phyloP scores from a whole-genome alignment of 2,888 invertebrate genomes.

The Linnaemya tessellans region DNA sequence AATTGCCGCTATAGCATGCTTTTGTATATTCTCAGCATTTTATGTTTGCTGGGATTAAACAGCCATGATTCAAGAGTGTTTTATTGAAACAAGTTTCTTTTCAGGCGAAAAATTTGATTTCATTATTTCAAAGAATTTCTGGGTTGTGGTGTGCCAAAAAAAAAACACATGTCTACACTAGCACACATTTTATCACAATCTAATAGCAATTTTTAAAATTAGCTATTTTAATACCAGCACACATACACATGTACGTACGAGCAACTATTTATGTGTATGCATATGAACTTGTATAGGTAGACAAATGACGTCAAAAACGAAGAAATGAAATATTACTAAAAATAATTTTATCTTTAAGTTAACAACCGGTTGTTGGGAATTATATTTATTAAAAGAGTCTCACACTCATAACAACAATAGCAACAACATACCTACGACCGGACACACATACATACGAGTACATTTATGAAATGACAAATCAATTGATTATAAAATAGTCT shows the following conservation, averaged over 20 bases:
- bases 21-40: not conserved
- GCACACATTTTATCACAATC: not conserved
- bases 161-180: conserved; percentile 1
- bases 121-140: conserved; percentile 33
- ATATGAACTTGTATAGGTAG: not conserved
- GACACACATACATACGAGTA: too few species aligned
- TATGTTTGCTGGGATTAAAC: conserved; percentile 22
- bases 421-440: conserved; percentile 39
- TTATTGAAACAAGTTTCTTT: conserved; percentile 26
- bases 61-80: not conserved
- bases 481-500: conserved; percentile 64
- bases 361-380: conserved; percentile 28
- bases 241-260: not conserved
- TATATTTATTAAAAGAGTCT: conserved; percentile 7
- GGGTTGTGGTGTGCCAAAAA: conserved; percentile 38
- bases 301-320: conserved; percentile 40
- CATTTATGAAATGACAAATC: conserved; percentile 56
- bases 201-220: not conserved
- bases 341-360: conserved; percentile 27
- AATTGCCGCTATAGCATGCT: not conserved
- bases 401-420: conserved; percentile 25
- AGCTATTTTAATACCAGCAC: not conserved
- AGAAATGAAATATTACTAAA: conserved; percentile 20
- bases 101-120: conserved; percentile 28
- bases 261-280: not conserved